phyloP scores from a whole-genome alignment of 53 echinoderm and acorn worm species.

The Luidia sarsii region DNA sequence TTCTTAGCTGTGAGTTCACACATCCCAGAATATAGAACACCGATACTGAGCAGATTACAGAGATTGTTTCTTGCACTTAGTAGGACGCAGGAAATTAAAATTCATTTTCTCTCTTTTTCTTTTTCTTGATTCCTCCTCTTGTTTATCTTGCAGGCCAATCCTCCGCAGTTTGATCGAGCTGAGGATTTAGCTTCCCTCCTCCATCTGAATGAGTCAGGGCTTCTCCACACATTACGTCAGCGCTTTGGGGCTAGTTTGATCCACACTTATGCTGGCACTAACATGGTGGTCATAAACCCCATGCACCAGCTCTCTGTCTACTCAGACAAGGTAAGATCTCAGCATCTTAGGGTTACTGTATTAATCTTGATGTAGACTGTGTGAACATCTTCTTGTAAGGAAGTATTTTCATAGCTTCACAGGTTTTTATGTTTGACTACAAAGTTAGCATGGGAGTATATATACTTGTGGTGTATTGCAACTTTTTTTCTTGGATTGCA shows the following conservation, averaged over 20 bases:
- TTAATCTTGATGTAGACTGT: no score
- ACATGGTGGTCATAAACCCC: slow-evolving; percentile 86
- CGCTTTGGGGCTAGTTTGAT: slow-evolving; percentile 97
- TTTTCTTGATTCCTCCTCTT: neutral
- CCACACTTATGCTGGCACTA: slow-evolving; percentile 87
- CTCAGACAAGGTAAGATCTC: slow-evolving; percentile 96
- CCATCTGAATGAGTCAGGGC: slow-evolving; percentile 92
- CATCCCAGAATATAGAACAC: no score
- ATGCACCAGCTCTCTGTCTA: slow-evolving; percentile 93
- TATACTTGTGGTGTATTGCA: no score
- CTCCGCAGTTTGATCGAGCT: slow-evolving; percentile 89
- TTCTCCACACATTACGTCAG: slow-evolving; percentile 91
- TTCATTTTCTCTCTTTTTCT: neutral
- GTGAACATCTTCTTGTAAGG: no score
- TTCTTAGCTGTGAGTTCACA: no score
- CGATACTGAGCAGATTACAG: no score
- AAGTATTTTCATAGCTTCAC: no score
- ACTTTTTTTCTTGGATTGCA: no score
- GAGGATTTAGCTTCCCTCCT: slow-evolving; percentile 85
- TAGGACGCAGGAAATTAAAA: no score
- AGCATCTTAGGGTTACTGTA: no score
- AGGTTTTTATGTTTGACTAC: neutral
- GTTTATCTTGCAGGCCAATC: slow-evolving; percentile 78
- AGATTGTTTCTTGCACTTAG: no score
- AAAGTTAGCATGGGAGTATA: neutral